Base-by-base conservation (phyloP, 1,140 invertebrate species). In the Pollicipes pollicipes region DNA sequence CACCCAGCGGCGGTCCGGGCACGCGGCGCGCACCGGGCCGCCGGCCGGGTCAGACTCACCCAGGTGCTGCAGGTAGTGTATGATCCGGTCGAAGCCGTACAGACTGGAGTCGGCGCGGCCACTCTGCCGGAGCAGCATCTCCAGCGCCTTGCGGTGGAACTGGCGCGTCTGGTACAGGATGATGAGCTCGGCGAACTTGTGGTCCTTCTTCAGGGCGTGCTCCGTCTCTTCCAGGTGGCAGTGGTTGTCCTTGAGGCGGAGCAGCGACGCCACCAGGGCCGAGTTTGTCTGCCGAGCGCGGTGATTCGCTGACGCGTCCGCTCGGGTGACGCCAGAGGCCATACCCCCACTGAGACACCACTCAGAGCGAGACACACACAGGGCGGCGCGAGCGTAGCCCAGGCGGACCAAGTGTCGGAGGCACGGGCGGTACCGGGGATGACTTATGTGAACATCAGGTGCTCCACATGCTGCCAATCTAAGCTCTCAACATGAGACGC, bases 141-240 rank as follows among this genome's bases (percentile, higher is more conserved):
- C 90, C 6, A 99, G 82, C 26, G 95, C 96, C 81, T 93, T 91
- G 71, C 87, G 87, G 79, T 98, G 95, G 73, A 93, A 85, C 4
- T 88, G 90, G 82, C 96, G 96, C 0, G 88, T 93, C 79, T 96
- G 88, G 80, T 98, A 98, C 17, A 99, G 82, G 76, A 98, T 97
- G 72, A 98, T 93, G 0, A 99, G 83, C 80, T 99, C 96, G 73
- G 87, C 89, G 75, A 89, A 89, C 80, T 97, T 97, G 72, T 91
- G 86, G 78, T 92, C 86, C 75, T 89, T 87, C 72, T 89, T 85
- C 6, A 99, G 81, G 13, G 90, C 91, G 75, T 88, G 86, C 78
- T 98, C 95, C 1, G 93, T 89, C 82, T 98, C 97, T 70, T 92
- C 90, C 6, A 98, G 79, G 76, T 97, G 91, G 80, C 95, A 98